These are phyloP conservation scores for Castor canadensis DNA, from an alignment of 2,113 vertebrate genomes.

Conservation along the genomic window DNA sequence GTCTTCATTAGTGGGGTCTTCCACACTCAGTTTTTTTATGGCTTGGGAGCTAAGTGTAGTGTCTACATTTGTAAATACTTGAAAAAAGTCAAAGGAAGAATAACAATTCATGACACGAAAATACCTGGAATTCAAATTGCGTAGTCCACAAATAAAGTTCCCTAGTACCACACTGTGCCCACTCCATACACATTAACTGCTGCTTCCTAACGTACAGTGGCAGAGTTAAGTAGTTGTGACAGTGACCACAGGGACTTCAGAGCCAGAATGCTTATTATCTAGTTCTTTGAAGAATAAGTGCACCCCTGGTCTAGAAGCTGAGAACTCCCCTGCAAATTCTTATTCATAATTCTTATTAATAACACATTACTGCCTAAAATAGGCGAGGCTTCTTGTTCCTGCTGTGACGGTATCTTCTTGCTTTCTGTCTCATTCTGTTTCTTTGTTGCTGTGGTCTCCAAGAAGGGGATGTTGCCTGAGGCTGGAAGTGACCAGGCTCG, in stretches of 20 bases:
- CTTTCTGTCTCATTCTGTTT: accelerated
- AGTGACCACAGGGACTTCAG: neutral
- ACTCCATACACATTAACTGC: accelerated
- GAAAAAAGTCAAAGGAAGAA: neutral
- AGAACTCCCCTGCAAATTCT: neutral
- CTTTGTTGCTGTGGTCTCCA: neutral
- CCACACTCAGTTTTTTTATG: neutral
- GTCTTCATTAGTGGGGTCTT: accelerated
- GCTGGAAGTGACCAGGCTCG: neutral
- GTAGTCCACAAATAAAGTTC: neutral
- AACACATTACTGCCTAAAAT: neutral
- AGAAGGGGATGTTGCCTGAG: accelerated
- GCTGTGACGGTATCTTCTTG: neutral
- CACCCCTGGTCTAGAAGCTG: neutral
- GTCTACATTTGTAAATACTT: neutral
- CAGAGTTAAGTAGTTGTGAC: neutral
- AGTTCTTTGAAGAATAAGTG: neutral
- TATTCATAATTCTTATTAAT: neutral
- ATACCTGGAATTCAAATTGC: neutral
- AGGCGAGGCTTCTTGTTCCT: neutral
- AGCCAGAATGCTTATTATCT: neutral
- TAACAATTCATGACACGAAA: neutral
- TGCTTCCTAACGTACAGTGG: too few relatives aligned
- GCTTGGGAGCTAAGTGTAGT: neutral
- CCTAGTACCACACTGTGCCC: too few relatives aligned